These are phyloP conservation scores for Neodiprion lecontei DNA, from an alignment of 1,140 invertebrate species.

Conservation along the genomic window DNA sequence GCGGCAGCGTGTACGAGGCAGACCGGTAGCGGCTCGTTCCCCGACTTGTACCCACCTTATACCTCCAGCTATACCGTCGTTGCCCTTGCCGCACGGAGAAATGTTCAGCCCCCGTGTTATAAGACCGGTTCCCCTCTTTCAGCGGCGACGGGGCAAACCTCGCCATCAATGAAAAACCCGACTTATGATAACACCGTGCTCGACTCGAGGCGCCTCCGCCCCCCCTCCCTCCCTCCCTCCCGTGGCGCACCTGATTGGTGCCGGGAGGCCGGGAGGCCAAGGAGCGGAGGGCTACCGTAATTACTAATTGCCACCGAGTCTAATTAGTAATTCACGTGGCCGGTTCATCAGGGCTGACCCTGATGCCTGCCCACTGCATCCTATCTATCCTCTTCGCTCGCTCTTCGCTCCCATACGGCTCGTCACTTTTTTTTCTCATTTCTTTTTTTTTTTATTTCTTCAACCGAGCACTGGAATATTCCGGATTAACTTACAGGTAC, in stretches of 20 bases:
- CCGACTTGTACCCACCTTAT: too few relatives aligned
- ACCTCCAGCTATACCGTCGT: too few relatives aligned
- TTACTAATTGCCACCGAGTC: slow-evolving; percentile 51
- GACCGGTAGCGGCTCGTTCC: neutral
- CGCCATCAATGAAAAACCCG: slow-evolving; percentile 53
- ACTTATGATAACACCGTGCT: slow-evolving; percentile 44
- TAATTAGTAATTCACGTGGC: slow-evolving; percentile 50
- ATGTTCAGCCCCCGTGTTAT: slow-evolving; percentile 20
- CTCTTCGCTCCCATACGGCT: neutral
- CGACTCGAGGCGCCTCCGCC: slow-evolving; percentile 26
- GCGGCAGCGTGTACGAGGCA: slow-evolving; percentile 6
- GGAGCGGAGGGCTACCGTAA: slow-evolving; percentile 41
- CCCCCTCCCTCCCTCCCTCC: neutral
- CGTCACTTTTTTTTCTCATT: too few relatives aligned
- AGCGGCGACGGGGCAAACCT: slow-evolving; percentile 36
- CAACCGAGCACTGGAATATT: neutral
- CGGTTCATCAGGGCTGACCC: slow-evolving; percentile 35
- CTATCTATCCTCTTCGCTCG: too few relatives aligned
- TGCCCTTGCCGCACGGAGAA: slow-evolving; percentile 9
- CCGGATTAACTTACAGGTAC: neutral
- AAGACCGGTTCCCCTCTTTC: slow-evolving; percentile 35
- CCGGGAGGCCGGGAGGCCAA: slow-evolving; percentile 20
- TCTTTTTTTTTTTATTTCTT: too few relatives aligned
- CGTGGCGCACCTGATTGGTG: slow-evolving; percentile 30
- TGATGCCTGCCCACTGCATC: neutral